These are phyloP conservation scores for Myotis brandtii DNA, from an alignment of 2,113 vertebrate species.

Conservation along the genomic window DNA sequence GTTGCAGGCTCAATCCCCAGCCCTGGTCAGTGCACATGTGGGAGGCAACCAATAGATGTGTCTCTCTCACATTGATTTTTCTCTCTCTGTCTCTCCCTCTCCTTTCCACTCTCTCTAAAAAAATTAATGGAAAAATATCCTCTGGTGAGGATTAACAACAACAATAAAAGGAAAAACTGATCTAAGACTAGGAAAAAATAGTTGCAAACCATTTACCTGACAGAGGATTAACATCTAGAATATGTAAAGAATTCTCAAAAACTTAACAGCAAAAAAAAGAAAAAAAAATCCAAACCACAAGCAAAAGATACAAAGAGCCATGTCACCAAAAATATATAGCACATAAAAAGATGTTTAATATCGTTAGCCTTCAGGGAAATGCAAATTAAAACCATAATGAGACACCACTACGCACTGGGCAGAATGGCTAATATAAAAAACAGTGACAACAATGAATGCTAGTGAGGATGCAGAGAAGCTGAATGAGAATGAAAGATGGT, in stretches of 20 bases:
- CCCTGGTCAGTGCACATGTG: too few relatives aligned
- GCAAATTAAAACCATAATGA: background rate
- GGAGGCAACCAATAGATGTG: too few relatives aligned
- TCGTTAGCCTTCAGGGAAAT: background rate
- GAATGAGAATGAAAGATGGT: background rate
- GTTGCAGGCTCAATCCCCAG: too few relatives aligned
- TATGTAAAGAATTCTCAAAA: conserved; percentile 43
- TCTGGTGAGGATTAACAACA: too few relatives aligned
- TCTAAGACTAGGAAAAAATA: background rate
- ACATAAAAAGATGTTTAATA: background rate
- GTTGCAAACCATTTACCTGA: background rate
- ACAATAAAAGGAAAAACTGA: background rate
- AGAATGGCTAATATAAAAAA: background rate
- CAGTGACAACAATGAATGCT: background rate
- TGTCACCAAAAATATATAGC: background rate
- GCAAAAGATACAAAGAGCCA: background rate
- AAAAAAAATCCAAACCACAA: background rate
- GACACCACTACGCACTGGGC: background rate
- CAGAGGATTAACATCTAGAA: background rate
- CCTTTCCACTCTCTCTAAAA: too few relatives aligned
- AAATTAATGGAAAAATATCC: too few relatives aligned
- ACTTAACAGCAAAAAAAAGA: background rate
- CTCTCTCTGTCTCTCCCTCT: too few relatives aligned
- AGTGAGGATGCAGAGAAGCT: background rate
- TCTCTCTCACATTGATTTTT: too few relatives aligned